A percentile compares a stretch with the other conserved stretches of the same genome.
These are phyloP conservation scores for Apostichopus parvimensis DNA, from an alignment of 35 echinoderm and acorn worm genomes.

Conservation along the genomic window DNA sequence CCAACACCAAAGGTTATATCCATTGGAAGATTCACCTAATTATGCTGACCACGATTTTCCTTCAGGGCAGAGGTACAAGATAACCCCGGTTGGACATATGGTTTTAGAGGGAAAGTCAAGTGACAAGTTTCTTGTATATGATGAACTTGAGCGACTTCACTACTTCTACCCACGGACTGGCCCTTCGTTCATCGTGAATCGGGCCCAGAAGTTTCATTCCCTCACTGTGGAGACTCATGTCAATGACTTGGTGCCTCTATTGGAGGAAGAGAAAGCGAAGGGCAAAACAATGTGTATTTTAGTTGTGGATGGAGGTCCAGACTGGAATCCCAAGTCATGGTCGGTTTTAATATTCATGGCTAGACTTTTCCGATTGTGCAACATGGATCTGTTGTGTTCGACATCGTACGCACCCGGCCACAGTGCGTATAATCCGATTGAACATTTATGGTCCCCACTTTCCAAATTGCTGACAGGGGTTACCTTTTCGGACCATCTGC, in stretches of 20 bases:
- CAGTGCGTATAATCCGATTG: constrained; percentile 63
- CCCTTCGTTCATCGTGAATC: constrained; percentile 15
- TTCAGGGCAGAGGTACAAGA: constrained; percentile 9
- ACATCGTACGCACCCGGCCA: constrained; percentile 44
- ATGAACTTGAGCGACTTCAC: constrained; percentile 50
- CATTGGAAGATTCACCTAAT: constrained; percentile 38
- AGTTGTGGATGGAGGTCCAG: constrained; percentile 52
- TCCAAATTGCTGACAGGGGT: constrained; percentile 55
- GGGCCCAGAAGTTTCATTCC: constrained; percentile 26
- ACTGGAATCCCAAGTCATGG: constrained; percentile 49
- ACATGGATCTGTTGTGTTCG: constrained; percentile 53
- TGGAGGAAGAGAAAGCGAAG: background rate
- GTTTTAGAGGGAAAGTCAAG: background rate
- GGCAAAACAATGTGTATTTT: constrained; percentile 7
- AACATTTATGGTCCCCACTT: constrained; percentile 61
- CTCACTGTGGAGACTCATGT: constrained; percentile 31
- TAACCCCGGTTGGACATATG: constrained; percentile 64
- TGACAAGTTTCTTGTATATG: background rate
- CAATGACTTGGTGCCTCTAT: constrained; percentile 43
- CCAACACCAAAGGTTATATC: constrained; percentile 38
- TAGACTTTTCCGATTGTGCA: constrained; percentile 22
- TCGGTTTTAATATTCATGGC: constrained; percentile 27
- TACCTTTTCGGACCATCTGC: constrained; percentile 24
- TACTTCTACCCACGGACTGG: constrained; percentile 6
- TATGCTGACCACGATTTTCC: constrained; percentile 73